Percentiles rank a stretch among this genome's conserved stretches.
Evolutionary conservation across 2,888 invertebrate genomes (phyloP).

Genomic region (Drosophila meridiana): DNA sequence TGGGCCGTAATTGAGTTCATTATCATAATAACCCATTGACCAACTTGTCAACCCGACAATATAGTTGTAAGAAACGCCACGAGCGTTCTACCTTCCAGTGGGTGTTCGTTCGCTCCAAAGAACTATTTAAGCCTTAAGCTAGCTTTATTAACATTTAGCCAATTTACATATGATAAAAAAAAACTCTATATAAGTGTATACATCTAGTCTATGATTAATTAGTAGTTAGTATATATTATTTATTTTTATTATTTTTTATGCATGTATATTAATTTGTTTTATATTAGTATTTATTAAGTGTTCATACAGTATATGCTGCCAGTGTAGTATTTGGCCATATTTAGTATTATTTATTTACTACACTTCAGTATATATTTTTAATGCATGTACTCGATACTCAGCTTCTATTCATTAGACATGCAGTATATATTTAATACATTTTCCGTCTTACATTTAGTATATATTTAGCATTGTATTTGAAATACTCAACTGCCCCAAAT

Average conservation of each 20-base stretch:
- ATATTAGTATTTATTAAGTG: not conserved
- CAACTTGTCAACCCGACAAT: slow-evolving; percentile 69
- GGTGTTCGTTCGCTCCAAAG: slow-evolving; percentile 29
- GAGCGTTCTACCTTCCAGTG: slow-evolving; percentile 15
- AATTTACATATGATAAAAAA: not conserved
- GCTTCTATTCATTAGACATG: not conserved
- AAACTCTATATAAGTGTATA: not conserved
- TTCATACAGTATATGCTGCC: not conserved
- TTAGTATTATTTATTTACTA: not conserved
- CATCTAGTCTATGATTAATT: not conserved
- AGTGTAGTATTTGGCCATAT: not conserved
- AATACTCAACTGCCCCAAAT: slow-evolving; percentile 6
- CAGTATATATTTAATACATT: not conserved
- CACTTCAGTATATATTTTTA: not conserved
- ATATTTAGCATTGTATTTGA: not conserved
- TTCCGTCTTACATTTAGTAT: not conserved
- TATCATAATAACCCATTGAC: slow-evolving; percentile 82
- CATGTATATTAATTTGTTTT: not conserved
- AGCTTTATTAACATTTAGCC: not conserved
- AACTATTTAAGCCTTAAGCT: not conserved
- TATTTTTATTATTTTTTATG: not conserved
- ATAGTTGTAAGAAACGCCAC: slow-evolving; percentile 50
- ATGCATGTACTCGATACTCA: not conserved
- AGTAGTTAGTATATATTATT: not conserved
- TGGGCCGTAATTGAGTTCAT: slow-evolving; percentile 78